Conservation (phyloP, 2,113 vertebrate genomes). For the Upupa epops region DNA sequence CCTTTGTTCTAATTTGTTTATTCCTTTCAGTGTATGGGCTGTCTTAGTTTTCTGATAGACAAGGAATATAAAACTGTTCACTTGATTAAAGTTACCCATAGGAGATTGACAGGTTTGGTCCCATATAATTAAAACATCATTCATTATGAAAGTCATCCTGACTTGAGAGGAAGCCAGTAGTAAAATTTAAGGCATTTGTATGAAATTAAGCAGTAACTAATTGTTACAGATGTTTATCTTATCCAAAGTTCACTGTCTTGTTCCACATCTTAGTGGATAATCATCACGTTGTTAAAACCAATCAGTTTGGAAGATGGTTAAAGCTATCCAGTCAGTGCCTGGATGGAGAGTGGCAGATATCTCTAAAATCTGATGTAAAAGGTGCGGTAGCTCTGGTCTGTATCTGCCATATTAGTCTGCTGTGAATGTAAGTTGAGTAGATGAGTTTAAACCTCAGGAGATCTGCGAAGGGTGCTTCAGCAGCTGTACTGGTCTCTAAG, state of each 20-base stretch:
- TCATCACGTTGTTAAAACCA: neutral
- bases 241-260: neutral
- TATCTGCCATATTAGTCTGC: neutral
- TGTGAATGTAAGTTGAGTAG: neutral
- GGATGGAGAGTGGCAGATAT: neutral
- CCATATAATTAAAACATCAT: neutral
- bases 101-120: neutral
- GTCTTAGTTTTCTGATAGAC: neutral
- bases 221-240: neutral
- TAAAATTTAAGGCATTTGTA: neutral
- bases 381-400: neutral
- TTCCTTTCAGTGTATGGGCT: neutral
- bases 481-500: neutral
- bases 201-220: neutral
- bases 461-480: neutral
- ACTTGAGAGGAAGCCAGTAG: neutral
- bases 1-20: neutral
- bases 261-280: neutral
- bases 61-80: neutral
- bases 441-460: neutral
- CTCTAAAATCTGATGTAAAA: neutral
- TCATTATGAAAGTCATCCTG: neutral
- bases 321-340: neutral
- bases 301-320: too few relatives aligned
- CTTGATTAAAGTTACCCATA: neutral